Conservation (phyloP, 1,140 invertebrate genomes). For the Acyrthosiphon pisum region DNA sequence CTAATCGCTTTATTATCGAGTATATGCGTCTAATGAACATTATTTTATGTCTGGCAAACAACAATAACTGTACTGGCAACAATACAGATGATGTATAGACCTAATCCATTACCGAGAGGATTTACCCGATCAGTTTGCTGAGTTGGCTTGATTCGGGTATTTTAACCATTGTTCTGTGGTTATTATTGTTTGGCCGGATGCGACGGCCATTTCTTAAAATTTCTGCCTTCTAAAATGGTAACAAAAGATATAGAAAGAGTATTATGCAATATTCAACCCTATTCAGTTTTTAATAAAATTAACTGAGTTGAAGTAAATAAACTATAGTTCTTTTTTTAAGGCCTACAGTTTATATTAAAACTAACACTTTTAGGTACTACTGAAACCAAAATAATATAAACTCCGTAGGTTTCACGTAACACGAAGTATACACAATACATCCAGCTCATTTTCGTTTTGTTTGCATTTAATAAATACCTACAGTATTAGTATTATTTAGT, state of each 20-base stretch:
- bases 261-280: slow-evolving; percentile 12
- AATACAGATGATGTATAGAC: slow-evolving; percentile 51
- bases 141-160: slow-evolving; percentile 53
- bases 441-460: neutral
- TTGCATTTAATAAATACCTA: neutral
- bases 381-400: neutral
- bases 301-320: neutral
- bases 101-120: slow-evolving; percentile 53
- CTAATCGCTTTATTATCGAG: slow-evolving; percentile 34
- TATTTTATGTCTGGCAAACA: slow-evolving; percentile 32
- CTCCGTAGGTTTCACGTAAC: neutral
- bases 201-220: slow-evolving; percentile 36
- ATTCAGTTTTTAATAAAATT: slow-evolving; percentile 42
- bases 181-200: slow-evolving; percentile 51
- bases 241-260: slow-evolving; percentile 43
- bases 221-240: slow-evolving; percentile 12
- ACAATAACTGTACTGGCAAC: slow-evolving; percentile 30
- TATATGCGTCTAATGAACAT: slow-evolving; percentile 23
- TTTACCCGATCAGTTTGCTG: slow-evolving; percentile 39
- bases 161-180: slow-evolving; percentile 32
- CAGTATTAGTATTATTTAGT: neutral
- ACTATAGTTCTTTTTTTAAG: neutral
- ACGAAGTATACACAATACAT: neutral
- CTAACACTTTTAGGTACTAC: neutral
- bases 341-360: neutral